phyloP scores from a whole-genome alignment of 2,113 vertebrate species.

The Micronisus gabar region DNA sequence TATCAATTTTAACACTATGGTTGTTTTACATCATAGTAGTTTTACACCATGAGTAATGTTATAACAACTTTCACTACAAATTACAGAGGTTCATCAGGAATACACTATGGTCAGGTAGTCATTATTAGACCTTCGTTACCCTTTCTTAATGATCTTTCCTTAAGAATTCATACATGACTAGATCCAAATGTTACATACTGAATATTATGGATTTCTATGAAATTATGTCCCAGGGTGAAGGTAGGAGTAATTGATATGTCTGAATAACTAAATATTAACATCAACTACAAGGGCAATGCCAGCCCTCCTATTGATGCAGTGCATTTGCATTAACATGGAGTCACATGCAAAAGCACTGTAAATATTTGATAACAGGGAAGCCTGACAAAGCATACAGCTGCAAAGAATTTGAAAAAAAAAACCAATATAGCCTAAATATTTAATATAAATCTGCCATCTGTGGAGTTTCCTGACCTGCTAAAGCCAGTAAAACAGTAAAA shows the following conservation, averaged over 20 bases:
- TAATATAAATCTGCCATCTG: neutral
- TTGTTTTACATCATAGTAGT: neutral
- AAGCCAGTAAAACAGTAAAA: neutral
- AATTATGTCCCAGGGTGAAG: neutral
- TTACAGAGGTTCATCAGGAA: neutral
- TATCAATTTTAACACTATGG: neutral
- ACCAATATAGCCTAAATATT: neutral
- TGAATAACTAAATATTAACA: neutral
- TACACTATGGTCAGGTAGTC: neutral
- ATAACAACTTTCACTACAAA: neutral
- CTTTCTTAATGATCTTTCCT: neutral
- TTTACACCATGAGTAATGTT: neutral
- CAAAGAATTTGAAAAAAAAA: neutral
- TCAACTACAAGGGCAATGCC: neutral
- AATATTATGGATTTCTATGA: neutral
- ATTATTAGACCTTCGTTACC: neutral
- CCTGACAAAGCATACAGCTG: neutral
- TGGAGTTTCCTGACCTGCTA: neutral
- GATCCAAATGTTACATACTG: neutral
- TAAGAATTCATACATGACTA: neutral
- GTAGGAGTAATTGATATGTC: neutral
- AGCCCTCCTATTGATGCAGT: neutral
- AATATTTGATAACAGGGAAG: constrained; percentile 58
- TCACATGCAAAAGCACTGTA: neutral
- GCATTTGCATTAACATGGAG: neutral